Base-by-base conservation (phyloP, 1,140 invertebrate species). In the Saxidomus purpurata region DNA sequence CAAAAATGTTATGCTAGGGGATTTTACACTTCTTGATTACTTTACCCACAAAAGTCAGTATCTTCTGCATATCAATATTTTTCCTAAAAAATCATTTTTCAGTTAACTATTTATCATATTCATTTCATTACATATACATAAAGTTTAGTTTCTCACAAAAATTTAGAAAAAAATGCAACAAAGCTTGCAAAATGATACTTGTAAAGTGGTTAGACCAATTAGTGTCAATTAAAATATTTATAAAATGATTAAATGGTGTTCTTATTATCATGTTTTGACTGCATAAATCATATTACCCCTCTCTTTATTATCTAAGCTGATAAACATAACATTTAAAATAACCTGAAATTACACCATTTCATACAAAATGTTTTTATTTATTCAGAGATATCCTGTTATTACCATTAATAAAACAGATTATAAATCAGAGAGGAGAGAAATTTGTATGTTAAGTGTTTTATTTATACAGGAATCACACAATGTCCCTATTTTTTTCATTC, bases 401-500 rank as follows among this genome's bases (percentile, higher is more conserved):
- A 63, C n/a, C 28, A 28, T 63, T 28, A 25, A 63, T 28, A 28
- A 63, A 63, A 63, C 9, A n/a, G 59, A 25, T 8, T n/a, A 63
- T 63, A 63, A 63, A 63, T 63, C 59, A 63, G 59, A 63, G 11
- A 28, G n/a, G 28, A 15, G n/a, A 15, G 8, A 63, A 8, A 63
- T 63, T 63, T 63, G 34, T 71, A 71, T 40, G 67, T 22, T 38
- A 40, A 71, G 22, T 38, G 38, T 1, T 40, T 71, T 71, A 71
- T 71, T 71, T 71, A 71, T 71, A 71, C 34, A 36, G 11, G 17
- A 71, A 38, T 71, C 34, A 71, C 25, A 71, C 38, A 71, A 38
- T 71, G 34, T 38, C 11, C 67, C 2, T 4, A 19, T 71, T 38
- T 71, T 71, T 38, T 71, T 71, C 67, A 38, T 71, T 28, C 13